Conservation (phyloP, 2,888 invertebrate species). For the Eremobia ochroleuca region DNA sequence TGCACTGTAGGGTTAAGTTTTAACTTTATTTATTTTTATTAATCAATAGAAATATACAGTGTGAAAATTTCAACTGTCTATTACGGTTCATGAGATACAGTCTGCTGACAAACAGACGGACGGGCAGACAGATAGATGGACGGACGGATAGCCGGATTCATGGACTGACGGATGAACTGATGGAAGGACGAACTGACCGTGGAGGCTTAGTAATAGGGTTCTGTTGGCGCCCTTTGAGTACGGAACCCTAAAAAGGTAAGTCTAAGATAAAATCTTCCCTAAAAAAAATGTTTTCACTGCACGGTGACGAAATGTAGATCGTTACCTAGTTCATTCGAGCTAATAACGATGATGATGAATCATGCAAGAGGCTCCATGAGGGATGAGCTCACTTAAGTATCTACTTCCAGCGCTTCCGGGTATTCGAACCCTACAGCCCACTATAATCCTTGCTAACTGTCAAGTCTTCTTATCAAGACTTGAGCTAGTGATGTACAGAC, state of each 20-base stretch:
- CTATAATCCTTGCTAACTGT: neutral
- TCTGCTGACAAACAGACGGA: neutral
- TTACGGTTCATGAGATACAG: neutral
- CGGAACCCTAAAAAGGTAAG: neutral
- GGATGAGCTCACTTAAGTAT: conserved; percentile 10
- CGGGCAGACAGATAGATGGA: no score
- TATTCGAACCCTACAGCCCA: neutral
- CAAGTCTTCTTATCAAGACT: neutral
- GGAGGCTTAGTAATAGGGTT: neutral
- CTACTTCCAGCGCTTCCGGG: neutral
- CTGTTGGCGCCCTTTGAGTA: neutral
- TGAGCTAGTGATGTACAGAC: neutral
- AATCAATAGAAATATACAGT: neutral
- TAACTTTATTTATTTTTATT: neutral
- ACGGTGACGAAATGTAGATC: neutral
- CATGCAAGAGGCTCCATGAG: neutral
- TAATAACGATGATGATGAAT: neutral
- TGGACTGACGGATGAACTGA: no score
- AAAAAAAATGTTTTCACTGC: neutral
- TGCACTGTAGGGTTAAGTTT: no score
- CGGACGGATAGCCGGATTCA: no score
- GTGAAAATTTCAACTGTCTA: neutral
- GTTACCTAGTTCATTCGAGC: neutral
- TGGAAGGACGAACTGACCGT: no score
- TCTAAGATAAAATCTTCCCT: neutral